Percentiles rank a stretch among this genome's conserved stretches.
Conservation (phyloP, 2,113 vertebrate species). For the Pituophis catenifer region DNA sequence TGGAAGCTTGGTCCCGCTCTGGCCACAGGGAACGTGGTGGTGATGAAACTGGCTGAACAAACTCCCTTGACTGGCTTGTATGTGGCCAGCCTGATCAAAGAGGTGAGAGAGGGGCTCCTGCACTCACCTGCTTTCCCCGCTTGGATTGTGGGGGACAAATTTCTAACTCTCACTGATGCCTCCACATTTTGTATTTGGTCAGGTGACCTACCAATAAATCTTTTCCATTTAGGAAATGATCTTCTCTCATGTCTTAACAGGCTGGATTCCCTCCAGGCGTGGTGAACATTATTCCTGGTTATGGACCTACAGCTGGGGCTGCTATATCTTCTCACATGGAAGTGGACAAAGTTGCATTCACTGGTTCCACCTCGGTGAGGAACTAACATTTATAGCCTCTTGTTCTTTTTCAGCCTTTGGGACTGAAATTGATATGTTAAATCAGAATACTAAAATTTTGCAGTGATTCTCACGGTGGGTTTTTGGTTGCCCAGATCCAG, state of each 20-base stretch:
- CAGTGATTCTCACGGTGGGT: background rate
- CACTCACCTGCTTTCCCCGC: too few relatives aligned
- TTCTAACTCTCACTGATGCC: background rate
- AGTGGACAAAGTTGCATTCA: slow-evolving; percentile 95
- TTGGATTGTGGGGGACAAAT: background rate
- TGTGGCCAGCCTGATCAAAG: slow-evolving; percentile 86
- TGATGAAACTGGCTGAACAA: slow-evolving; percentile 96
- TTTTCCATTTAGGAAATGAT: fast-evolving
- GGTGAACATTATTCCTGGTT: slow-evolving; percentile 92
- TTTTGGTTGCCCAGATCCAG: background rate
- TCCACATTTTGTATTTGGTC: background rate
- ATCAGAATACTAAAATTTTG: background rate
- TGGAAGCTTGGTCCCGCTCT: slow-evolving; percentile 95
- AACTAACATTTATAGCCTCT: background rate
- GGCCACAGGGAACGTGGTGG: slow-evolving; percentile 92
- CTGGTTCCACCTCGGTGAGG: slow-evolving; percentile 91
- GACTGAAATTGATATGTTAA: background rate
- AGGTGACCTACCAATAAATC: background rate
- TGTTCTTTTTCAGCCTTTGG: background rate
- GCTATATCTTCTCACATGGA: slow-evolving; percentile 88
- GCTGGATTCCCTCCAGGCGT: slow-evolving; percentile 95
- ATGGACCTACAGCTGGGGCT: slow-evolving; percentile 87
- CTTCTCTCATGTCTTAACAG: slow-evolving; percentile 61
- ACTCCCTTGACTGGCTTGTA: slow-evolving; percentile 91
- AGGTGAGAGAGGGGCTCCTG: slow-evolving; percentile 70